Base-by-base conservation (phyloP, 2,888 invertebrate genomes). In the Ceratothoa steindachneri region DNA sequence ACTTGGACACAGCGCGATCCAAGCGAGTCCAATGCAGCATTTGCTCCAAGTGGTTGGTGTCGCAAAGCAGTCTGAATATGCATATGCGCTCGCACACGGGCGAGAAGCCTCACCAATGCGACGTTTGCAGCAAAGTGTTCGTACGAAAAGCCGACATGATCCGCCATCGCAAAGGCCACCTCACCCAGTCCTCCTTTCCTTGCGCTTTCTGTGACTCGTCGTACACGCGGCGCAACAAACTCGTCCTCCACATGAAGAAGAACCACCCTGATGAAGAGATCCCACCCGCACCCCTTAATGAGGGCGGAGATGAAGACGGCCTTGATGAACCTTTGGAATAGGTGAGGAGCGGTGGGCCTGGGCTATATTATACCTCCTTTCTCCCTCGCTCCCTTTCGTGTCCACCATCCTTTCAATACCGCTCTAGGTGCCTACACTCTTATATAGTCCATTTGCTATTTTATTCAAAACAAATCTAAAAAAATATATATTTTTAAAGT, bases 1-100 rank as follows among this genome's bases (percentile, higher is more conserved):
- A 71, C 9, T 41, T 70, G 7, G 53, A 67, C 4, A 74, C 52
- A 15, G 74, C 70, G 3, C 5, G 67, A 7, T 30, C 51, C 2
- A 41, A 74, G 41, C 51, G 70, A 12, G 70, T 55, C 5, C 67
- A 71, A 22, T 74, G 74, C 52, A 53, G 22, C 24, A 29, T 71
- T 9, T 74, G 74, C 24, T 30, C 67, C 19, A 74, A 74, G 67
- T 74, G 74, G 74, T 19, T 74, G 22, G 74, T 74, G 15, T 74
- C 74, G 0, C 69, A 52, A 53, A 74, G 74, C 12, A 71, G 70
- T 41, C 66, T 74, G 3, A 67, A 66, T 15, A 74, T 30, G 30
- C 74, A 71, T 67, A 55, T 70, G 55, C 22, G 70, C 15, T 52
- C 70, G 3, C 74, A 74, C 15, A 71, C 74, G 5, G 74, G 74